These are phyloP conservation scores for Podiceps cristatus DNA, from an alignment of 2,113 vertebrate genomes.

Conservation along the genomic window DNA sequence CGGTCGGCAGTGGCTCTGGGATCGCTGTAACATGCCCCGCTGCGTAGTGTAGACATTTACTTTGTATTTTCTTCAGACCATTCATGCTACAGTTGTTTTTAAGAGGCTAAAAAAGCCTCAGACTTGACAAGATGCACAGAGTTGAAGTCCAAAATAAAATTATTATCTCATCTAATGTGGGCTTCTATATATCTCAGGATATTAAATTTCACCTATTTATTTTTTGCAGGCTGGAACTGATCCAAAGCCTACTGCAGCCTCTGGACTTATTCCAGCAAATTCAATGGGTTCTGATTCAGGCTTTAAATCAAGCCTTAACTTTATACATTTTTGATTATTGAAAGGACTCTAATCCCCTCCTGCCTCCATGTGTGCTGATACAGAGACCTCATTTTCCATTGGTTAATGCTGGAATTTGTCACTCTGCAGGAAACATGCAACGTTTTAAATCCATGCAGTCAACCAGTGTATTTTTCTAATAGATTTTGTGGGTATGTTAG, in stretches of 20 bases:
- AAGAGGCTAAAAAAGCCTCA: neutral
- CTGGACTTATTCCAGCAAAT: conserved; percentile 34
- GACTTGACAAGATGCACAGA: neutral
- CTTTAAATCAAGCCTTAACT: conserved; percentile 34
- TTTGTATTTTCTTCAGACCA: neutral
- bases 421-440: neutral
- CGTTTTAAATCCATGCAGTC: neutral
- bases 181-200: neutral
- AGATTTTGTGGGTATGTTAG: neutral
- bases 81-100: neutral
- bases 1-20: neutral
- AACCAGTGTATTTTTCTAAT: neutral
- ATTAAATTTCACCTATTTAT: conserved; percentile 25
- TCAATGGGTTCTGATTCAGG: conserved; percentile 36
- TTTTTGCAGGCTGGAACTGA: conserved; percentile 13
- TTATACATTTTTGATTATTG: conserved; percentile 53
- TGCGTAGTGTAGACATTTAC: neutral
- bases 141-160: neutral
- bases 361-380: conserved; percentile 31
- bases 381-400: conserved; percentile 8
- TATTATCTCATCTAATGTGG: neutral
- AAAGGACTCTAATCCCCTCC: conserved; percentile 48
- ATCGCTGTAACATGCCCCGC: neutral
- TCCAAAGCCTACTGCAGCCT: conserved; percentile 15
- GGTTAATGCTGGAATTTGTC: neutral